Evolutionary conservation across 2,113 vertebrate species (phyloP), one percentile per base, ranked within the genome.

Genomic region (Rhegmatorhina hoffmannsi): DNA sequence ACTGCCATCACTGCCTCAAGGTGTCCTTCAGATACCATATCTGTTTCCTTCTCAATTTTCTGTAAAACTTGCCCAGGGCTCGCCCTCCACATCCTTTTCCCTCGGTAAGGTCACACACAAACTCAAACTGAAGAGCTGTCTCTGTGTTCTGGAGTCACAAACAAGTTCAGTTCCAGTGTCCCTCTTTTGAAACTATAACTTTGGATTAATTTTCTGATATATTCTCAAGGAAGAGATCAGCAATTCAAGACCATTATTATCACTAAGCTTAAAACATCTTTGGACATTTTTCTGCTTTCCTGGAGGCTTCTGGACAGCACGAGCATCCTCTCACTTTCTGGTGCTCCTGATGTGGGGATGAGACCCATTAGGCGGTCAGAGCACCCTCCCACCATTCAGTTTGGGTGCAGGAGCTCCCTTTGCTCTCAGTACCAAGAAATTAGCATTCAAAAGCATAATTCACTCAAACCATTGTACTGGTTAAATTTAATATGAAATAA

Each of bases 311-410:
- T 20, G 17, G 21, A 66, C 5, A 6, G 47, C 17, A 76, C 11
- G 31, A 67, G 31, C 33, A 38, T 8, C 46, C 29, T 55, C 23
- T 15, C 38, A 46, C 26, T 25, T 55, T 36, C 79, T 31, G 25
- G 40, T 55, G 28, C 24, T 73, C 36, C 59, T 20, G 31, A 40
- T 2, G 3, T 8, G 33, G 31, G 53, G 29, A 56, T 7, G 13
- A 73, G 52, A 59, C 62, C 62, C 29, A 2, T 36, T 3, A 40
- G 36, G 18, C 33, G 47, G 29, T 25, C 74, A 46, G 11, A 43
- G n/a, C 70, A 79, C 17, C 33, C 1, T 0, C 26, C 9, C 64
- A 77, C 13, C 6, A 0, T 13, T n/a, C 77, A 25, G 15, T n/a
- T 15, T 19, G 26, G 31, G 19, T 3, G 0, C 17, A 36, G 62